Base-by-base conservation (phyloP, 2,888 invertebrate species). In the Asteroscopus sphinx region DNA sequence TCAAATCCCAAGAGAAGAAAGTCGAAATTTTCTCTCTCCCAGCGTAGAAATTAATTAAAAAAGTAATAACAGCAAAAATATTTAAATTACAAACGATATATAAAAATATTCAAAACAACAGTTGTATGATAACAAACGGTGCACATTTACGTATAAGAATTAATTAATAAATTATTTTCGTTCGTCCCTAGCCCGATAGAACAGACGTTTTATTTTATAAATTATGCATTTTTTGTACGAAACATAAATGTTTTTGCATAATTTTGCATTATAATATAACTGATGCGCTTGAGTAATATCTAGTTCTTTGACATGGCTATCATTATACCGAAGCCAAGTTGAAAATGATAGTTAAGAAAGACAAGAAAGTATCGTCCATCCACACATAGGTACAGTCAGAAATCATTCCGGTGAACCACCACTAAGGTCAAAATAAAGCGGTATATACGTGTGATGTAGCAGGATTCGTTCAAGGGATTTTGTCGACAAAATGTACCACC, bases 81-180 rank as follows among this genome's bases (percentile, higher is more conserved):
- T 63, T 28, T 6, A 36, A 63, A 45, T 54, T 21, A 45, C 49
- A 41, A 7, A 15, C 33, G 28, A 54, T 33, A 17, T 17, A 25
- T 47, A 28, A 54, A 48, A 42, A 33, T 16, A 61, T 32, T 41
- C 30, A 30, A 26, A 13, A 33, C 33, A 40, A 15, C 62, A 41
- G 52, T 49, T 63, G 54, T 68, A 62, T 65, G 55, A 35, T 70
- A 73, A 77, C 54, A 49, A 59, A 48, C 42, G 57, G 44, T 64
- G 60, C 68, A 67, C 44, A 68, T 73, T 74, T 60, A 44, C 68
- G 63, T 79, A 70, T 67, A 55, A 59, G 68, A 81, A 79, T 80
- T 68, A 68, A 76, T 79, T 52, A 59, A 68, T 69, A 39, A 47
- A 61, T 64, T 67, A 72, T 70, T 58, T 72, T 62, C 44, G 57